Evolutionary conservation across 2,113 vertebrate species (phyloP).

Genomic region (Sinocyclocheilus maitianheensis): DNA sequence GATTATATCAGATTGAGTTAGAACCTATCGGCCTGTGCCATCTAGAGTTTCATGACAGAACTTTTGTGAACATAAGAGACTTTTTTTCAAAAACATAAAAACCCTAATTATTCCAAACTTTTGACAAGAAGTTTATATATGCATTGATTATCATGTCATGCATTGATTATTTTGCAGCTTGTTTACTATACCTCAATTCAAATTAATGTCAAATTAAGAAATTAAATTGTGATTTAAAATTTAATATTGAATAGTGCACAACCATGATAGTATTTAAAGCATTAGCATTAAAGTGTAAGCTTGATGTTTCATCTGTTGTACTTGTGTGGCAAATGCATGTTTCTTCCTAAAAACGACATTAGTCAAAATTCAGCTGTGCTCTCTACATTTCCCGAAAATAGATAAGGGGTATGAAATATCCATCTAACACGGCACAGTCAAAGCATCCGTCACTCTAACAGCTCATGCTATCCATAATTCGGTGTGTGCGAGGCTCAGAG

Average conservation of each 20-base stretch:
- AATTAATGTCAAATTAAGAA: neutral
- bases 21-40: no score
- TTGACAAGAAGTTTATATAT: no score
- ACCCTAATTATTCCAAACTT: no score
- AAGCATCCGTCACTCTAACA: slow-evolving; percentile 57
- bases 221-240: neutral
- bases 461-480: slow-evolving; percentile 64
- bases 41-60: no score
- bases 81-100: no score
- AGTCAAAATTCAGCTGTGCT: slow-evolving; percentile 51
- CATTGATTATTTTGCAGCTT: neutral
- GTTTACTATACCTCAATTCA: neutral
- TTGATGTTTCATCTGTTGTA: neutral
- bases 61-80: no score
- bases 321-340: slow-evolving; percentile 33
- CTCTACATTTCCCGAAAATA: slow-evolving; percentile 43
- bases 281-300: neutral
- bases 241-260: neutral
- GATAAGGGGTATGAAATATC: slow-evolving; percentile 52
- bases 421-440: slow-evolving; percentile 46
- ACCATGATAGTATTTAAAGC: neutral
- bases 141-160: no score
- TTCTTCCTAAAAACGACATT: slow-evolving; percentile 59
- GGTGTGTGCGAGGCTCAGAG: slow-evolving; percentile 41
- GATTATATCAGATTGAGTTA: no score